Evolutionary conservation across 2,113 vertebrate genomes (phyloP), one percentile per base, ranked within the genome.

Genomic region (Trinectes maculatus): DNA sequence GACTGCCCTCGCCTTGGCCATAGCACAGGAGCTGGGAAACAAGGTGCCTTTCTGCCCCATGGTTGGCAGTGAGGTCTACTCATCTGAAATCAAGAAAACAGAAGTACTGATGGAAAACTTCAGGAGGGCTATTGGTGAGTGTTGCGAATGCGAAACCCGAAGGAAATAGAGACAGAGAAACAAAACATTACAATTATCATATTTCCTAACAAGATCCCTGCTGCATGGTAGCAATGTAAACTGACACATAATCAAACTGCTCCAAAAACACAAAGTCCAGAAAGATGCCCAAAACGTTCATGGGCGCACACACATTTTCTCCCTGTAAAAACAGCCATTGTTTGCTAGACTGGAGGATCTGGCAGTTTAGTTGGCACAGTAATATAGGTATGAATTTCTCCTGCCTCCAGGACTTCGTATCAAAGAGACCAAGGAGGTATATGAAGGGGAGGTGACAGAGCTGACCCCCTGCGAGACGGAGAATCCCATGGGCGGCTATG

Each of bases 81-180:
- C 98, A 0, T 93, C 96, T 0, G 98, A 99, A 91, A 99, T 99
- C 63, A 99, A 99, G 91, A 99, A 99, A 84, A 99, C 98, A 0
- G 98, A 99, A 89, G 98, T 99, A 42, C 89, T 99, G 12, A 98
- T 98, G 97, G 97, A 99, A 91, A 99, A 99, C 88, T 99, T 99
- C 89, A 92, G 98, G 71, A 94, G 98, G 68, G 97, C 98, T 4
- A 99, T 99, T 8, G 98, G 98, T 99, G 82, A 93, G 96, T 71
- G 52, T 7, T 31, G 4, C 4, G 8, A 31, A 31, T 31, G 29
- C 8, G 4, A 31, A 5, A 31, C n/a, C n/a, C 8, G 29, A 18
- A 1, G 8, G 12, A 48, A 29, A 29, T 13, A n/a, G n/a, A 25
- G 5, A 8, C 22, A 22, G 1, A 39, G 13, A 34, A 49, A 48